Evolutionary conservation across 2,888 invertebrate species (phyloP), one percentile per base, ranked within the genome.

Genomic region (Bruchidius siliquastri): DNA sequence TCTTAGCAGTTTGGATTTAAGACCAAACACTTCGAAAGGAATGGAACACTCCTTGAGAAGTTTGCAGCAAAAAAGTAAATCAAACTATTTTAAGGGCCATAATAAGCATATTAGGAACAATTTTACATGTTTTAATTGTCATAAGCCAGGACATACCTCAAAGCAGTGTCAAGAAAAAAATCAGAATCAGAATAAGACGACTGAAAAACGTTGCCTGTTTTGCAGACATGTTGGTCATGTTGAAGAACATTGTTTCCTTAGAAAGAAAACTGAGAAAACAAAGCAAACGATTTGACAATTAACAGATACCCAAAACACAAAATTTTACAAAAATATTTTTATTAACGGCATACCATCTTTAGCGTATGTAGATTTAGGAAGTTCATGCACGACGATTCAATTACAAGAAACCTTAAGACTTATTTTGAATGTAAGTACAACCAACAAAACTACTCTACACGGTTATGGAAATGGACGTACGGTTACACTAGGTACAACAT

Each of bases 291-390:
- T 74, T 30, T 74, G 74, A 74, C 74, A 72, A 74, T 10, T 74
- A 69, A 21, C 21, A 26, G 74, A 74, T 21, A 69, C 69, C n/a
- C 68, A 70, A n/a, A 75, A 75, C 30, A 20, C 71, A 20, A 76
- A 76, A 71, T 76, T 32, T 71, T 74, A 73, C 68, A 77, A 76
- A 71, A 71, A 69, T 49, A 32, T 74, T 18, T 4, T 21, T 6
- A 72, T 77, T 67, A 77, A 77, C 74, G 75, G 72, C 20, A 70
- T 30, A 49, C 21, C 73, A 71, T 70, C 77, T 18, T 74, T 73
- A 70, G 76, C 76, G 0, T 78, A 77, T 68, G 71, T 77, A n/a
- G 77, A 77, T 74, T 73, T 76, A 67, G 76, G 77, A 67, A 77
- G 77, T 69, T 77, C 72, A 21, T 78, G 77, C 49, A 76, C 32